These are phyloP conservation scores for Mechanitis mazaeus DNA, from an alignment of 2,888 invertebrate genomes.

Conservation along the genomic window DNA sequence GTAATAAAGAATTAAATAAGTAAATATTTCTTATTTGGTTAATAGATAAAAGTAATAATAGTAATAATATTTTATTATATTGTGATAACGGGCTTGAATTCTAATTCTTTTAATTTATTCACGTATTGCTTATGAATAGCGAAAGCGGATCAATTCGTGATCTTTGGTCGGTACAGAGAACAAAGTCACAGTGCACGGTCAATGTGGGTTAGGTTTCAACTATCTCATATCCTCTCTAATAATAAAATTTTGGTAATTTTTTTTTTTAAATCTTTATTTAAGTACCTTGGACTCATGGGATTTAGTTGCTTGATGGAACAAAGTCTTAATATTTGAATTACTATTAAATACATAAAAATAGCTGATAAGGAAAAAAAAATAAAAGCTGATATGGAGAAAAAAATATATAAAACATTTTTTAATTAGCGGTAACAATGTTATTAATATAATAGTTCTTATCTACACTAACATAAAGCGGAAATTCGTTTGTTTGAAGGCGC, in stretches of 20 bases:
- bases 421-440: too few species aligned
- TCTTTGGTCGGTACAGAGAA: slow-evolving; percentile 25
- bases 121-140: slow-evolving; percentile 26
- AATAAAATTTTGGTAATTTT: background rate
- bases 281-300: too few species aligned
- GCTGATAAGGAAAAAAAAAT: too few species aligned
- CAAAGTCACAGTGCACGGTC: slow-evolving; percentile 27
- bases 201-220: slow-evolving; percentile 20
- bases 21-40: background rate
- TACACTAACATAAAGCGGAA: too few species aligned
- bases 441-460: too few species aligned
- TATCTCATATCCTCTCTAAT: slow-evolving; percentile 1
- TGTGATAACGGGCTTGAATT: slow-evolving; percentile 13
- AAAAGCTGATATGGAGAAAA: too few species aligned
- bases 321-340: too few species aligned
- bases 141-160: slow-evolving; percentile 33
- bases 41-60: background rate
- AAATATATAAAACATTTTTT: too few species aligned
- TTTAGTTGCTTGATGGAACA: background rate
- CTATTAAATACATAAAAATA: too few species aligned
- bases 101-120: slow-evolving; percentile 26
- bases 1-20: too few species aligned
- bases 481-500: too few species aligned
- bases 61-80: background rate
- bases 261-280: background rate